Base-by-base conservation (phyloP, 1,140 invertebrate species). In the Formica selysi region DNA sequence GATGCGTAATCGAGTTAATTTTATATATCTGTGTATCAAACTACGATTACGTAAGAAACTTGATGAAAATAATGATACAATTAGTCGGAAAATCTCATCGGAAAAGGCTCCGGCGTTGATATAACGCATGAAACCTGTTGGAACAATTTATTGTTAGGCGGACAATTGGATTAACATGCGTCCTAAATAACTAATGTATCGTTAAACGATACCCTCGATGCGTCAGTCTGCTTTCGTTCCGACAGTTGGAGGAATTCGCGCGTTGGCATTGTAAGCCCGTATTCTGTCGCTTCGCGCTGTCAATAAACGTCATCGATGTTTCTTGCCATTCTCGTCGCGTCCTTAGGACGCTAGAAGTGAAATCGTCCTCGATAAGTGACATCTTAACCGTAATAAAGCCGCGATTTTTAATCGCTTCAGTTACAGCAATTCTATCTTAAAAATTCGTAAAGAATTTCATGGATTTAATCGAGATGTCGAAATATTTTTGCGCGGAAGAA, bases 161-260 rank as follows among this genome's bases (percentile, higher is more conserved):
- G 74, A n/a, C 44, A 38, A 38, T 59, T 38, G 48, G 44, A 22
- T 29, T 19, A 62, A 84, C 68, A 19, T 48, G 65, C 26, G 85
- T 71, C 48, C 68, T 41, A 83, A 73, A 73, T 83, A 41, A 70
- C 79, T 74, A 74, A 68, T 61, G 61, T 73, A 67, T 86, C 79
- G 79, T 86, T 86, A 84, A 84, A 76, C 79, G 79, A 84, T 74
- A 86, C 48, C 85, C 71, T 59, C 59, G 68, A 81, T 74, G 76
- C 57, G 86, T 62, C 86, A 68, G 16, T 54, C 71, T 10, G 70
- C 48, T 83, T 68, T 54, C 13, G 44, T 83, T 70, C 57, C 44
- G 67, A 29, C 32, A 38, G 36, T 29, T 68, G 44, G 0, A 41
- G 67, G n/a, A 19, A 48, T 59, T 67, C 19, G 51, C 76, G 41